phyloP scores from a whole-genome alignment of 2,797 vertebrate species.

The Anabacerthia variegaticeps region DNA sequence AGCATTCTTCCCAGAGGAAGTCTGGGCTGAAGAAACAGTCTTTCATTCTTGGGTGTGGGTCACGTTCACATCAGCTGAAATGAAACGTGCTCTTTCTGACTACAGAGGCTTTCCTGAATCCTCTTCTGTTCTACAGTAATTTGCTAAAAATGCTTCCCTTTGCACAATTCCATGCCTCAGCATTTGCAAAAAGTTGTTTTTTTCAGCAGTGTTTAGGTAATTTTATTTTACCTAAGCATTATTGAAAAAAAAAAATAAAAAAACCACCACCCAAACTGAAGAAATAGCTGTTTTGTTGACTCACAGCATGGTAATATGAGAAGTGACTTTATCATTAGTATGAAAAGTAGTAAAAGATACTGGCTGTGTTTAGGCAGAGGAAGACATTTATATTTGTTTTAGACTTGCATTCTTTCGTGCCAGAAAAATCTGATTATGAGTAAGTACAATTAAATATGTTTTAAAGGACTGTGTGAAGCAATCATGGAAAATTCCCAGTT shows the following conservation, averaged over 20 bases:
- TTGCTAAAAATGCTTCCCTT: background rate
- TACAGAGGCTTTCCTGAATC: background rate
- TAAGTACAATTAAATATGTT: constrained; percentile 2
- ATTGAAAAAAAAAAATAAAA: background rate
- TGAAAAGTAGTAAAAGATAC: background rate
- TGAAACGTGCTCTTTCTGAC: background rate
- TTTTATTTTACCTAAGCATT: background rate
- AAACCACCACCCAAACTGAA: background rate
- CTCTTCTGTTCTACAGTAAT: background rate
- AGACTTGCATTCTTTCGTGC: background rate
- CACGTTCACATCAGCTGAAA: background rate
- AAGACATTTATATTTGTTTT: background rate
- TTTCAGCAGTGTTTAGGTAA: background rate
- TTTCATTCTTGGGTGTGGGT: background rate
- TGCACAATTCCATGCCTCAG: background rate
- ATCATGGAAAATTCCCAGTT: constrained; percentile 27
- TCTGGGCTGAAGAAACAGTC: background rate
- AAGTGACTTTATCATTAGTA: background rate
- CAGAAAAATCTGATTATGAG: constrained; percentile 15
- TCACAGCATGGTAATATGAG: background rate
- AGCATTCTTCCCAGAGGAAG: background rate
- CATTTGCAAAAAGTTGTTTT: background rate
- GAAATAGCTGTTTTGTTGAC: background rate
- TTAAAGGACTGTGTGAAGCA: constrained; percentile 2
- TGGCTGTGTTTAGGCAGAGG: background rate